These are phyloP conservation scores for Callipepla californica DNA, from an alignment of 2,113 vertebrate species.

Conservation along the genomic window DNA sequence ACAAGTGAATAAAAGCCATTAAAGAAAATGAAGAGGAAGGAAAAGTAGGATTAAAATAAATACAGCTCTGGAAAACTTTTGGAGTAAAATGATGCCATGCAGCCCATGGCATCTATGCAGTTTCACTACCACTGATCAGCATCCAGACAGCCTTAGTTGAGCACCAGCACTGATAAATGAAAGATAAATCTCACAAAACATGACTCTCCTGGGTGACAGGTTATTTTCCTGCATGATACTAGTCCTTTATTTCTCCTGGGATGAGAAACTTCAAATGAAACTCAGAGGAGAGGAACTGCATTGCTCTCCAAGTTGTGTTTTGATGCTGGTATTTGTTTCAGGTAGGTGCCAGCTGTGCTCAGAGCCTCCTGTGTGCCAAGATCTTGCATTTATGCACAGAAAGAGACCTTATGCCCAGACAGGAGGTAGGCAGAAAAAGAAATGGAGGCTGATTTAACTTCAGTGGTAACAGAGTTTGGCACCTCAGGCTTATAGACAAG, in stretches of 20 bases:
- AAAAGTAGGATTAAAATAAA: conserved; percentile 44
- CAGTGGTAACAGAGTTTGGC: neutral
- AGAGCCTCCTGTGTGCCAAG: neutral
- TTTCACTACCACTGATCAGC: neutral
- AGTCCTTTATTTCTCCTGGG: conserved; percentile 19
- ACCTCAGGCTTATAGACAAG: neutral
- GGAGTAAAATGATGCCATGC: neutral
- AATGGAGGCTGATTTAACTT: neutral
- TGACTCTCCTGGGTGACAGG: neutral
- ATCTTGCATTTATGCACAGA: neutral
- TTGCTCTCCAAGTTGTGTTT: neutral
- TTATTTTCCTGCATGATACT: conserved; percentile 28
- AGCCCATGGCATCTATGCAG: neutral
- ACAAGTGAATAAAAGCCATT: conserved; percentile 54
- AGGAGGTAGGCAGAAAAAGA: neutral
- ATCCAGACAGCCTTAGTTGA: neutral
- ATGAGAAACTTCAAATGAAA: conserved; percentile 1
- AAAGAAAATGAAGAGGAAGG: conserved; percentile 8
- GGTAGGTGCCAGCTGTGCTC: neutral
- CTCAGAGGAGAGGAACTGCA: neutral
- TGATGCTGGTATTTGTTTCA: neutral
- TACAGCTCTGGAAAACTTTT: conserved; percentile 18
- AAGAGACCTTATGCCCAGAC: neutral
- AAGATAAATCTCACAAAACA: neutral
- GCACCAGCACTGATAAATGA: neutral